These are phyloP conservation scores for Rhopalosiphum nymphaeae DNA, from an alignment of 2,888 invertebrate genomes.

Conservation along the genomic window DNA sequence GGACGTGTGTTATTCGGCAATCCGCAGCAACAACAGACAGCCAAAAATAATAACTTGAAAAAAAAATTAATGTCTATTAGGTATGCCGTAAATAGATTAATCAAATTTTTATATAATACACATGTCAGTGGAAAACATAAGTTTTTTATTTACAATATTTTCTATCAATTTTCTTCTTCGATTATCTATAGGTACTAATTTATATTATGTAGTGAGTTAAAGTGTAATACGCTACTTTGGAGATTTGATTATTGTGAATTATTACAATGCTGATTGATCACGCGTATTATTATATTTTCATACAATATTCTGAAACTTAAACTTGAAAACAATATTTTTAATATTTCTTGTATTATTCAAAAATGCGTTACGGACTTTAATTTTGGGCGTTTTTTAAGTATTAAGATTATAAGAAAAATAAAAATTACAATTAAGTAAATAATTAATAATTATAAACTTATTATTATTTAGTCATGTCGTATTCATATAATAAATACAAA, in stretches of 20 bases:
- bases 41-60: constrained; percentile 2
- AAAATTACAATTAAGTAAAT: too few relatives aligned
- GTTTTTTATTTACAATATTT: background rate
- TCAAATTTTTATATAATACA: background rate
- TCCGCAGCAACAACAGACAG: background rate
- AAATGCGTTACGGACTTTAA: background rate
- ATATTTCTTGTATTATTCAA: background rate
- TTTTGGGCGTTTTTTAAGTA: background rate
- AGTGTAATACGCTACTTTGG: background rate
- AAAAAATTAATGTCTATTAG: background rate
- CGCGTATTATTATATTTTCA: background rate
- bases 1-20: background rate
- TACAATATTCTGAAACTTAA: background rate
- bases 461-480: too few relatives aligned
- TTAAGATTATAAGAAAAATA: background rate
- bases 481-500: too few relatives aligned
- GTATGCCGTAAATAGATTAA: background rate
- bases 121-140: background rate
- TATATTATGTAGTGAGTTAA: background rate
- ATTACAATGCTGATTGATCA: background rate
- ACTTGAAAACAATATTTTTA: background rate
- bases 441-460: too few relatives aligned
- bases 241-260: background rate
- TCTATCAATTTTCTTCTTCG: background rate
- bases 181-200: background rate